Conservation (phyloP, 2,888 invertebrate species). For the Dysmachus trigonus region DNA sequence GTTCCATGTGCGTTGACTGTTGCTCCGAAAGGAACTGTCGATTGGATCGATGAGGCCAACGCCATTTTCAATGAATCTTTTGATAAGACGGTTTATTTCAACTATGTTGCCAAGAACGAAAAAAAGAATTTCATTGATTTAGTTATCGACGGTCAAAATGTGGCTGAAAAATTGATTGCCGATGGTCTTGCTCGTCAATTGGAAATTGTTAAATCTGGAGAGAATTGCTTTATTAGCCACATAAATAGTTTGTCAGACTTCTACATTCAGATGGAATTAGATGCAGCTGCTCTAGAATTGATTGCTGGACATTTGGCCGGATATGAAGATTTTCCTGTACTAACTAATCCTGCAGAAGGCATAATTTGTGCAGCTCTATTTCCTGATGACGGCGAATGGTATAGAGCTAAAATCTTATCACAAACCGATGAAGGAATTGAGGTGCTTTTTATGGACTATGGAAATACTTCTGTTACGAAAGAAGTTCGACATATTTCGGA, state of each 20-base stretch:
- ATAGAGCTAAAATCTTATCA: slow-evolving; percentile 71
- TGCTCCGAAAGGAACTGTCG: slow-evolving; percentile 70
- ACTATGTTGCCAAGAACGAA: slow-evolving; percentile 60
- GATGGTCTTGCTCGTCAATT: slow-evolving; percentile 69
- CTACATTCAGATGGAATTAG: slow-evolving; percentile 80
- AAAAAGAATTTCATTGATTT: slow-evolving; percentile 70
- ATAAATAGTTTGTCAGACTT: slow-evolving; percentile 79
- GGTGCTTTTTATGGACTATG: slow-evolving; percentile 76
- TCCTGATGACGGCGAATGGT: slow-evolving; percentile 74
- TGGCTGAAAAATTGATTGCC: slow-evolving; percentile 70
- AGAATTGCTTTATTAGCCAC: slow-evolving; percentile 78
- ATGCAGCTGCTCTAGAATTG: slow-evolving; percentile 68
- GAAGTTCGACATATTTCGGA: slow-evolving; percentile 71
- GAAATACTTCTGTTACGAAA: slow-evolving; percentile 70
- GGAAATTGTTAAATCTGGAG: slow-evolving; percentile 67
- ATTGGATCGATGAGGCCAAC: slow-evolving; percentile 74
- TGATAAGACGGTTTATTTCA: slow-evolving; percentile 58
- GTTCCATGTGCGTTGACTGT: slow-evolving; percentile 75
- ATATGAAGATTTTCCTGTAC: slow-evolving; percentile 67
- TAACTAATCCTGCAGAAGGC: slow-evolving; percentile 66
- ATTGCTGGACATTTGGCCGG: slow-evolving; percentile 70
- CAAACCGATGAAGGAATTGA: slow-evolving; percentile 69
- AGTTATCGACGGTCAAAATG: slow-evolving; percentile 69
- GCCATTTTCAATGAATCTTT: slow-evolving; percentile 67
- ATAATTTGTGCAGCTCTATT: slow-evolving; percentile 73